Percentiles rank a stretch among this genome's conserved stretches.
phyloP scores from a whole-genome alignment of 2,797 vertebrate species.

The Crenichthys baileyi region DNA sequence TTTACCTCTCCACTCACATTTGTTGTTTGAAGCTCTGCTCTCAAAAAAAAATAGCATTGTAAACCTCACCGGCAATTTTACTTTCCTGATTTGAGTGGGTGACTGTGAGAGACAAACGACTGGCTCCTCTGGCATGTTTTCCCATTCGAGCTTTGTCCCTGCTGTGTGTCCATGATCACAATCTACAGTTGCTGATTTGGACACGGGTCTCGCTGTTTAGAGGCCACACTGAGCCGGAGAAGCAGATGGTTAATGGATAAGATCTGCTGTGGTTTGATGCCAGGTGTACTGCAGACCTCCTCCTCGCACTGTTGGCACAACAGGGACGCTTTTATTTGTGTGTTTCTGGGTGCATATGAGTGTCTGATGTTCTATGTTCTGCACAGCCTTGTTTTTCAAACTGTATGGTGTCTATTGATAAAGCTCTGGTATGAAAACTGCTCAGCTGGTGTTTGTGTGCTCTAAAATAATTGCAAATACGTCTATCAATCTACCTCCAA shows the following conservation, averaged over 20 bases:
- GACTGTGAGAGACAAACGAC: constrained; percentile 3
- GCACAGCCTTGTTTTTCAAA: constrained; percentile 55
- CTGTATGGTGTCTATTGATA: constrained; percentile 75
- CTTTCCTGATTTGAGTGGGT: background rate
- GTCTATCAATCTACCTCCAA: constrained; percentile 33
- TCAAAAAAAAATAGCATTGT: background rate
- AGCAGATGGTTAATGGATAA: constrained; percentile 72
- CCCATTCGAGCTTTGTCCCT: background rate
- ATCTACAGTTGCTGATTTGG: constrained; percentile 28
- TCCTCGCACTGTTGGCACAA: constrained; percentile 56
- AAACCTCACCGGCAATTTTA: background rate
- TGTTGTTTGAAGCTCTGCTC: background rate
- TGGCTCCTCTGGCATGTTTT: constrained; percentile 22
- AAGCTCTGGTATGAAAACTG: constrained; percentile 47
- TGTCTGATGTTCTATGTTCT: constrained; percentile 29
- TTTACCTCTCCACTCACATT: background rate
- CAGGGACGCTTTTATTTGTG: constrained; percentile 26
- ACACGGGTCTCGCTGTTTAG: constrained; percentile 35
- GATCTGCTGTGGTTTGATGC: constrained; percentile 65
- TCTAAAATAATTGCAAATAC: constrained; percentile 13
- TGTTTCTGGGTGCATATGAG: constrained; percentile 1
- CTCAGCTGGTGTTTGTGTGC: constrained; percentile 20
- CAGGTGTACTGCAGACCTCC: constrained; percentile 69
- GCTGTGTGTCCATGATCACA: constrained; percentile 24
- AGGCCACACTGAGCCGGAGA: constrained; percentile 48